These are phyloP conservation scores for Thaumatotibia leucotreta DNA, from an alignment of 1,140 invertebrate species.

Conservation along the genomic window DNA sequence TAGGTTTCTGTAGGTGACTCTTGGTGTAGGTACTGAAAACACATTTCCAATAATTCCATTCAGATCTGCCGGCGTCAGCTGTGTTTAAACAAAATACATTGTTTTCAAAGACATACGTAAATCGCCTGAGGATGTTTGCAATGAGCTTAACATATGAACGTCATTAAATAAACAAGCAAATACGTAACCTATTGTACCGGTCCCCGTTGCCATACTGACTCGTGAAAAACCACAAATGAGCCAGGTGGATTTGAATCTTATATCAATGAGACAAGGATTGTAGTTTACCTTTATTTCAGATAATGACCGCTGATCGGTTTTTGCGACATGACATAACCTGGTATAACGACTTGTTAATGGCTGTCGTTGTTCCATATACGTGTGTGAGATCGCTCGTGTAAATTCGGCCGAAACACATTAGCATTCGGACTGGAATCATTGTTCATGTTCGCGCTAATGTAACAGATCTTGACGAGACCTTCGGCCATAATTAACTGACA, in stretches of 20 bases:
- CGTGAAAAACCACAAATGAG: background rate
- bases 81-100: background rate
- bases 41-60: background rate
- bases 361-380: background rate
- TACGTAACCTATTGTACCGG: background rate
- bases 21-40: background rate
- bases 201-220: background rate
- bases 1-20: no score
- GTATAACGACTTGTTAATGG: conserved; percentile 11
- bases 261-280: background rate
- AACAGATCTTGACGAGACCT: background rate
- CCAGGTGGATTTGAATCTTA: background rate
- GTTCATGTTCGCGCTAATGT: conserved; percentile 3
- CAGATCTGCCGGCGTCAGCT: background rate
- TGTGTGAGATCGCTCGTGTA: background rate
- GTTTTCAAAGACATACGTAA: background rate
- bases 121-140: background rate
- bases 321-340: conserved; percentile 1
- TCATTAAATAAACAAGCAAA: background rate
- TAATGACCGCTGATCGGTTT: background rate
- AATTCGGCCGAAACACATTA: conserved; percentile 4
- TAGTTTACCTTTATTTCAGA: background rate
- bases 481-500: background rate
- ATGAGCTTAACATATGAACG: background rate
- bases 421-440: background rate